Conservation (phyloP, 2,888 invertebrate species). For the Trichogramma dendrolimi region DNA sequence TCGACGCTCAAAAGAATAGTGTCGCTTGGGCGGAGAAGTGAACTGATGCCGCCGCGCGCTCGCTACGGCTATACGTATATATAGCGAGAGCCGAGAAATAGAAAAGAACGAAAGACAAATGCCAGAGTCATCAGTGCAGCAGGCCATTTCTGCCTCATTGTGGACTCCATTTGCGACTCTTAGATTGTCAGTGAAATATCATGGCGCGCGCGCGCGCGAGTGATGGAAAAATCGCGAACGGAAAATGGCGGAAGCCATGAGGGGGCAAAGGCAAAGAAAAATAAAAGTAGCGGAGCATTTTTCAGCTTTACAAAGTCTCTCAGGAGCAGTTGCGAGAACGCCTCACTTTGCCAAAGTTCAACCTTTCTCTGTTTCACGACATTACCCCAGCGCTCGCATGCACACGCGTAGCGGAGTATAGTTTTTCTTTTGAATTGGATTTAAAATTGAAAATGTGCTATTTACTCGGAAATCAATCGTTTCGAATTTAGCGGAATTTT, state of each 20-base stretch:
- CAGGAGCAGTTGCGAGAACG: slow-evolving; percentile 22
- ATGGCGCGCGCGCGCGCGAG: slow-evolving; percentile 33
- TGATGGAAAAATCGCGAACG: slow-evolving; percentile 52
- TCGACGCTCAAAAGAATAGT: background rate
- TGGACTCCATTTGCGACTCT: slow-evolving; percentile 52
- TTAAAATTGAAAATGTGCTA: too few relatives aligned
- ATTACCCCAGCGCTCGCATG: slow-evolving; percentile 25
- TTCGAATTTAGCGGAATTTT: too few relatives aligned
- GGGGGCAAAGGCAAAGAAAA: slow-evolving; percentile 41
- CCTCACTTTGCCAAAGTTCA: background rate
- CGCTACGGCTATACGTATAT: background rate
- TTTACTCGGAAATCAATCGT: too few relatives aligned
- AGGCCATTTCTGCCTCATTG: slow-evolving; percentile 52
- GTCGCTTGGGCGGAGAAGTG: background rate
- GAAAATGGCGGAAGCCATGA: slow-evolving; percentile 27
- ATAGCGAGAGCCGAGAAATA: slow-evolving; percentile 1
- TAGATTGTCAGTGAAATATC: slow-evolving; percentile 52
- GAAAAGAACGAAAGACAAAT: slow-evolving; percentile 46
- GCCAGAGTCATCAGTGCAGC: slow-evolving; percentile 45
- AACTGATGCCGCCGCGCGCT: background rate
- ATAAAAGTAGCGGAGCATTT: slow-evolving; percentile 50
- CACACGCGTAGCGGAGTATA: slow-evolving; percentile 10
- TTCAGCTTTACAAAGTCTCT: slow-evolving; percentile 36
- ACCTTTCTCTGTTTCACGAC: slow-evolving; percentile 6
- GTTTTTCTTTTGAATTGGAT: too few relatives aligned